These are phyloP conservation scores for Amphiura filiformis DNA, from an alignment of 35 echinoderm and acorn worm genomes.

Conservation along the genomic window DNA sequence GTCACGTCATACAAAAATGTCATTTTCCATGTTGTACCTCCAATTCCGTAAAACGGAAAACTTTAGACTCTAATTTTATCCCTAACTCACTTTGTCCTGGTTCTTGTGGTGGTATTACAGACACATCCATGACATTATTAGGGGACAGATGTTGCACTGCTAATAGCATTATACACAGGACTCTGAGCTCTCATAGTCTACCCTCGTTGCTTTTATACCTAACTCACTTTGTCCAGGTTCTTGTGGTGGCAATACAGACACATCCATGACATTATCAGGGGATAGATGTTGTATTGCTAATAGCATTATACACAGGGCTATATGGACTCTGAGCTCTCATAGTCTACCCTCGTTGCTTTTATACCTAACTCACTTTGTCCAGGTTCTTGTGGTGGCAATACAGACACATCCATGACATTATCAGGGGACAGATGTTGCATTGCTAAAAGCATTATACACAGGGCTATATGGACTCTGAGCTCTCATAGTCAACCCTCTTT, in stretches of 20 bases:
- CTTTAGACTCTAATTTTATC: no score
- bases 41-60: no score
- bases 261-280: slow-evolving; percentile 70
- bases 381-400: slow-evolving; percentile 46
- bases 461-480: no score
- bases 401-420: slow-evolving; percentile 78
- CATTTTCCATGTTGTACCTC: no score
- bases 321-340: no score
- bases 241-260: slow-evolving; percentile 49
- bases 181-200: no score
- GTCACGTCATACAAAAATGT: no score
- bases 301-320: background rate
- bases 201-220: no score
- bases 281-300: slow-evolving; percentile 60
- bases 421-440: slow-evolving; percentile 71
- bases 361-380: slow-evolving; percentile 58
- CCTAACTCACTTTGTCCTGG: slow-evolving; percentile 59
- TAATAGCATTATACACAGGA: no score
- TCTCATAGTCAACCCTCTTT: no score
- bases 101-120: slow-evolving; percentile 46
- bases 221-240: slow-evolving; percentile 54
- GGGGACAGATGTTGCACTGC: slow-evolving; percentile 68
- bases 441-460: no score
- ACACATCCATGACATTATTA: slow-evolving; percentile 79
- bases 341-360: no score